These are phyloP conservation scores for Lampropteryx suffumata DNA, from an alignment of 2,888 invertebrate genomes.

Conservation along the genomic window DNA sequence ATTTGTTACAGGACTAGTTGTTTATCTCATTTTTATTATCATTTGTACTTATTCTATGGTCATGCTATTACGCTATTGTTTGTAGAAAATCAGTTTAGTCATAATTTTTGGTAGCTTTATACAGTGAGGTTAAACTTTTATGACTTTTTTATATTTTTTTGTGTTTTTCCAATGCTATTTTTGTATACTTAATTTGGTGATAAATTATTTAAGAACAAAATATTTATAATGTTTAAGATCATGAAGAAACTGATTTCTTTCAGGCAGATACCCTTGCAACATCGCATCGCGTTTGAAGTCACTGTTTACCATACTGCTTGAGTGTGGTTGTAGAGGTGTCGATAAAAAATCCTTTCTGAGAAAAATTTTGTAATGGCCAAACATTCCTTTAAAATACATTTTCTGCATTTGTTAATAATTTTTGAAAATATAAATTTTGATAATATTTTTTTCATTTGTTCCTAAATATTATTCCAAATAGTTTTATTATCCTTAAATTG, in stretches of 20 bases:
- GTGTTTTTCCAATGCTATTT: slow-evolving; percentile 17
- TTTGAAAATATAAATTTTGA: slow-evolving; percentile 84
- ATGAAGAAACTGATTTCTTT: slow-evolving; percentile 68
- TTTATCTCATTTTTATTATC: slow-evolving; percentile 63
- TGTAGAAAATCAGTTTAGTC: slow-evolving; percentile 74
- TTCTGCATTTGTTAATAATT: slow-evolving; percentile 81
- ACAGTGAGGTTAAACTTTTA: slow-evolving; percentile 20
- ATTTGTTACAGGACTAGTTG: slow-evolving; percentile 77
- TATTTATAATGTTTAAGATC: neutral
- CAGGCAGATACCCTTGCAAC: slow-evolving; percentile 58
- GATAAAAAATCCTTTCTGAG: slow-evolving; percentile 75
- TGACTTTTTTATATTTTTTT: slow-evolving; percentile 15
- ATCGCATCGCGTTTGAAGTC: slow-evolving; percentile 72
- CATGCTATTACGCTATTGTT: slow-evolving; percentile 77
- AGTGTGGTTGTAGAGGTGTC: slow-evolving; percentile 71
- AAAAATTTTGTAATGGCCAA: slow-evolving; percentile 79
- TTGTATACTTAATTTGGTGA: neutral
- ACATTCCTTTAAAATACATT: slow-evolving; percentile 78
- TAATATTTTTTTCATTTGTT: slow-evolving; percentile 80
- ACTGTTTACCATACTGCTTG: slow-evolving; percentile 79
- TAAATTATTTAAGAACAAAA: slow-evolving; percentile 12
- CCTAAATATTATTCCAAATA: slow-evolving; percentile 84
- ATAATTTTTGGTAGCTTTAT: slow-evolving; percentile 31
- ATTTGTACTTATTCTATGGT: slow-evolving; percentile 79
- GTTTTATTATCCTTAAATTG: slow-evolving; percentile 82